Conservation (phyloP, 2,888 invertebrate genomes). For the Glyphotaelius pellucidus region DNA sequence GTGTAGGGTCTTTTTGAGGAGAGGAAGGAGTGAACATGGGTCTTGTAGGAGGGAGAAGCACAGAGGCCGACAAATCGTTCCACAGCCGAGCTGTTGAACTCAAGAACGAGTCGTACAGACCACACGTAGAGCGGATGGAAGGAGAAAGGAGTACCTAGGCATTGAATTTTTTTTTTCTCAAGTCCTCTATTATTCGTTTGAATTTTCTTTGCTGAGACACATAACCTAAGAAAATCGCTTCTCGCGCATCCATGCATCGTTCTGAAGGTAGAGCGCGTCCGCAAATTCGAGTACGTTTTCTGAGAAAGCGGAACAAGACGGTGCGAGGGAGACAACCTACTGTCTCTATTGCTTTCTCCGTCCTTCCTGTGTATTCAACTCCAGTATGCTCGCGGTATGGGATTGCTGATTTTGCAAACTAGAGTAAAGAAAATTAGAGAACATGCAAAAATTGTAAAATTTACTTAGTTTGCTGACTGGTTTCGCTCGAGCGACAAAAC, state of each 20-base stretch:
- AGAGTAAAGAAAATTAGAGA: background rate
- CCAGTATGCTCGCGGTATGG: background rate
- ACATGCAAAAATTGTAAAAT: background rate
- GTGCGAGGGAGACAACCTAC: conserved; percentile 32
- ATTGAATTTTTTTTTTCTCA: too few species aligned
- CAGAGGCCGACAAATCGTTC: too few species aligned
- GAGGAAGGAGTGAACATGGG: too few species aligned
- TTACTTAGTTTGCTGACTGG: background rate
- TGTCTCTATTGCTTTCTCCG: background rate
- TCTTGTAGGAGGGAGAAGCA: too few species aligned
- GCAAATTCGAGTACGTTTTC: background rate
- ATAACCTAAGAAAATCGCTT: background rate
- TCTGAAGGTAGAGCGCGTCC: background rate
- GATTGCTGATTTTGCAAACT: background rate
- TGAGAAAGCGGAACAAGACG: conserved; percentile 41
- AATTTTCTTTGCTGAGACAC: too few species aligned
- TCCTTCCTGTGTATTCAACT: background rate
- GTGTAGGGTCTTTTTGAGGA: too few species aligned
- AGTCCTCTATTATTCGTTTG: too few species aligned
- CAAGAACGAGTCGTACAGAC: too few species aligned
- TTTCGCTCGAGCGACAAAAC: too few species aligned
- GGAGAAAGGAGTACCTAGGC: too few species aligned
- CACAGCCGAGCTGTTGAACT: too few species aligned
- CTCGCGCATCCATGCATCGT: background rate
- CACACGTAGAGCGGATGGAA: too few species aligned